phyloP scores from a whole-genome alignment of 1,140 invertebrate species.

The Platyscapa corneri region DNA sequence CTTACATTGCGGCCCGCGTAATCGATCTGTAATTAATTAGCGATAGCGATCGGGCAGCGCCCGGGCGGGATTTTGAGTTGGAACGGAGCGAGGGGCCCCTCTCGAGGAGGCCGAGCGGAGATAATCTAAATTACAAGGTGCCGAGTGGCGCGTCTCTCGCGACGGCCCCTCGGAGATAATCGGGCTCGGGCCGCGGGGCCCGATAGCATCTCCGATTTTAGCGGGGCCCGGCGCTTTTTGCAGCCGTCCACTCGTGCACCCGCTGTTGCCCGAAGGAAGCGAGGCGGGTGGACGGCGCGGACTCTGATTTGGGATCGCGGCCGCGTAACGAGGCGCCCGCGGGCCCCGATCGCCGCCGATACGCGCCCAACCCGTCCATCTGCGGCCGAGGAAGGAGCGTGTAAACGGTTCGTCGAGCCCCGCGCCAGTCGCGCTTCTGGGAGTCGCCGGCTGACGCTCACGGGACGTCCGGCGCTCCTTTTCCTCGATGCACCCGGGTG shows the following conservation, averaged over 20 bases:
- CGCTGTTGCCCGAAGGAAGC: too few species aligned
- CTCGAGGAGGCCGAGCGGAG: constrained; percentile 1
- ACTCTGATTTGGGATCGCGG: not conserved
- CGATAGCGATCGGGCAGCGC: constrained; percentile 20
- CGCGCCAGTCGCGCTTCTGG: too few species aligned
- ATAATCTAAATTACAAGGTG: constrained; percentile 52
- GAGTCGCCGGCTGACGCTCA: too few species aligned
- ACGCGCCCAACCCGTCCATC: not conserved
- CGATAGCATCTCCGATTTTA: too few species aligned
- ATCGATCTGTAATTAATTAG: constrained; percentile 47
- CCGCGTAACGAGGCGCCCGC: not conserved
- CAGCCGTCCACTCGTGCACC: not conserved
- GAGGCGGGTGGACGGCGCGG: too few species aligned
- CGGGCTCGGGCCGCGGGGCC: not conserved
- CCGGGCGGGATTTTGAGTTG: too few species aligned
- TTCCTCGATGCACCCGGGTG: too few species aligned
- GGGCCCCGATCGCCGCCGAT: not conserved
- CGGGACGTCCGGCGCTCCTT: too few species aligned
- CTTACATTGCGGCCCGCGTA: constrained; percentile 1
- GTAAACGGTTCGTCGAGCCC: not conserved
- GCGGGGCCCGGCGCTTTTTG: not conserved
- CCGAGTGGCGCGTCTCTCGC: not conserved
- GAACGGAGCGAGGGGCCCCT: too few species aligned
- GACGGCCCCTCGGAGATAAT: not conserved
- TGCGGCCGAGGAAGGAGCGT: not conserved